A percentile compares a stretch with the other conserved stretches of the same genome.
Conservation (phyloP, 2,797 vertebrate genomes). For the Philypnodon macrostomus region DNA sequence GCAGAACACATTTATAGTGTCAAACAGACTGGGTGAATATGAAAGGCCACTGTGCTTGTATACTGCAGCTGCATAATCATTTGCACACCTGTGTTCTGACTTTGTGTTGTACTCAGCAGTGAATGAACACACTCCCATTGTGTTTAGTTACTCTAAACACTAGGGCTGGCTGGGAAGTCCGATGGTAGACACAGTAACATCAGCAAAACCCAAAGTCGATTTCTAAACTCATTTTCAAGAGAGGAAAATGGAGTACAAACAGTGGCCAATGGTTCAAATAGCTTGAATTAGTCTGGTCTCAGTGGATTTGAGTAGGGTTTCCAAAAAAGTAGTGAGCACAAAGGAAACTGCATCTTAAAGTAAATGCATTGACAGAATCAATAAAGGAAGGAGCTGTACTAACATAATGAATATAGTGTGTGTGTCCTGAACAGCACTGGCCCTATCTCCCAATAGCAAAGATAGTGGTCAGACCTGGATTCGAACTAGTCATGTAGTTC, state of each 20-base stretch:
- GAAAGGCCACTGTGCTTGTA: not conserved
- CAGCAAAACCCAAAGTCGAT: not conserved
- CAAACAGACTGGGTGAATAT: not conserved
- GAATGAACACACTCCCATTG: not conserved
- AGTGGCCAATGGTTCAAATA: too few species aligned
- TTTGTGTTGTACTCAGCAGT: slow-evolving; percentile 2
- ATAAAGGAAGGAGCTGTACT: too few species aligned
- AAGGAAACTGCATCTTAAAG: too few species aligned
- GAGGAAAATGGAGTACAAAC: not conserved
- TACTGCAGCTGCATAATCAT: not conserved
- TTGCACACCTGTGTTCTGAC: slow-evolving; percentile 1
- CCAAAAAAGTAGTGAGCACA: too few species aligned
- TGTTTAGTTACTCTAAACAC: not conserved
- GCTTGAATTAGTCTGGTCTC: too few species aligned
- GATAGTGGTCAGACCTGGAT: too few species aligned
- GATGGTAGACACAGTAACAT: not conserved
- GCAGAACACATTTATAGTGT: slow-evolving; percentile 21
- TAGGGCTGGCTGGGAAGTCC: not conserved
- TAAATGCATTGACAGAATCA: too few species aligned
- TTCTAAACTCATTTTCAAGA: not conserved
- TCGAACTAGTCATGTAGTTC: too few species aligned
- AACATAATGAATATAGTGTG: too few species aligned
- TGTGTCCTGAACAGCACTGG: too few species aligned
- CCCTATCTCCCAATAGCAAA: too few species aligned
- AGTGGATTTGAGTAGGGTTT: too few species aligned